phyloP scores from a whole-genome alignment of 2,797 vertebrate genomes.

The Lagocephalus sceleratus region DNA sequence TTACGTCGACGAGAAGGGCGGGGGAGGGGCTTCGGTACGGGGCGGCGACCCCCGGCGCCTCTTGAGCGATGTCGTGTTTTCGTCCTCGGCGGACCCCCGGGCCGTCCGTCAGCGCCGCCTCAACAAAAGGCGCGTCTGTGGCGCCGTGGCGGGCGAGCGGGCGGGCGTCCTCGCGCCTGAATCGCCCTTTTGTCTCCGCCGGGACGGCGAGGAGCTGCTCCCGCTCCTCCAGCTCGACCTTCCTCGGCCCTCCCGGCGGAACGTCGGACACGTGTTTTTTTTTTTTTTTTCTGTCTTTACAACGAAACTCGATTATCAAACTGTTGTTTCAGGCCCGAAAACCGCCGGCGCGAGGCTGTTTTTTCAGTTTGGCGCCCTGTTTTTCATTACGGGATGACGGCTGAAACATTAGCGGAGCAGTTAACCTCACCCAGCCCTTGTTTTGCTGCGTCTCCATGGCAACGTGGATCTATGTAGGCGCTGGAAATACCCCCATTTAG shows the following conservation, averaged over 20 bases:
- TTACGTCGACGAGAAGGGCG: too few species aligned
- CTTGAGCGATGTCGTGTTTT: slow-evolving; percentile 49
- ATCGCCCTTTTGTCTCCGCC: slow-evolving; percentile 37
- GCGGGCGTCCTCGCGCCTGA: too few species aligned
- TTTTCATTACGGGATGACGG: slow-evolving; percentile 65
- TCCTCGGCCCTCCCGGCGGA: slow-evolving; percentile 1
- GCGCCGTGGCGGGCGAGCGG: slow-evolving; percentile 9
- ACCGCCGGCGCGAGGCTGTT: slow-evolving; percentile 25
- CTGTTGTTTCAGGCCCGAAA: too few species aligned
- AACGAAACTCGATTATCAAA: slow-evolving; percentile 24
- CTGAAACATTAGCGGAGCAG: slow-evolving; percentile 58
- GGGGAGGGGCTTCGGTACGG: slow-evolving; percentile 20
- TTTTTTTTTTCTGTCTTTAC: background rate
- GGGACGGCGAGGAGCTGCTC: slow-evolving; percentile 15
- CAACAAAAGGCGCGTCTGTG: slow-evolving; percentile 37
- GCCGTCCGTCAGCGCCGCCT: slow-evolving; percentile 49
- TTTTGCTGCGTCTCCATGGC: slow-evolving; percentile 68
- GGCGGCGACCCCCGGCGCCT: too few species aligned
- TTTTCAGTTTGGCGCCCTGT: slow-evolving; percentile 39
- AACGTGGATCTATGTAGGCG: slow-evolving; percentile 66
- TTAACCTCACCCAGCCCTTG: slow-evolving; percentile 62
- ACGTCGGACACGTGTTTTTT: background rate
- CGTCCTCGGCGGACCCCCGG: slow-evolving; percentile 54
- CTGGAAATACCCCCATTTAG: slow-evolving; percentile 67
- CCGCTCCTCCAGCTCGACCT: slow-evolving; percentile 22